These are phyloP conservation scores for Oncorhynchus nerka DNA, from an alignment of 2,113 vertebrate species.

Conservation along the genomic window DNA sequence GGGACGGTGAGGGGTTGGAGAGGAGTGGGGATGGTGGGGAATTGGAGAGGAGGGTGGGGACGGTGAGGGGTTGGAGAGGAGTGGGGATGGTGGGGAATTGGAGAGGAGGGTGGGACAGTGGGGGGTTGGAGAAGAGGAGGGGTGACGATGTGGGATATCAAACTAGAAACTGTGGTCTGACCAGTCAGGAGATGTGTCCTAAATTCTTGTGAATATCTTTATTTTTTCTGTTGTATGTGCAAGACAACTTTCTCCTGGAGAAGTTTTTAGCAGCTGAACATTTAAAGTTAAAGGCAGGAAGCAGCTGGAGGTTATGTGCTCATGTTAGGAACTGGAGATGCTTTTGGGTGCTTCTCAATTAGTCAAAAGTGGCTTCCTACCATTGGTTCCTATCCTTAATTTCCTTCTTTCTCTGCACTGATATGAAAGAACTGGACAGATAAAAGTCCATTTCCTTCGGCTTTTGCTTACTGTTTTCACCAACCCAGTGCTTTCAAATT, in stretches of 20 bases:
- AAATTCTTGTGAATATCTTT: conserved; percentile 72
- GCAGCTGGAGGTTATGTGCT: conserved; percentile 43
- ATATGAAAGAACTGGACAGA: too few relatives aligned
- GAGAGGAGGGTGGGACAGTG: background rate
- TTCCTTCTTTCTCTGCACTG: conserved; percentile 1
- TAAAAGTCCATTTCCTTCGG: too few relatives aligned
- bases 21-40: too few relatives aligned
- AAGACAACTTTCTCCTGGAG: conserved; percentile 59
- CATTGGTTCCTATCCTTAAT: conserved; percentile 1
- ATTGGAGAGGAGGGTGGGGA: too few relatives aligned
- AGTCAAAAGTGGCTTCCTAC: background rate
- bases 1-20: background rate
- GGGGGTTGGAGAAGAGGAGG: conserved; percentile 21
- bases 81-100: background rate
- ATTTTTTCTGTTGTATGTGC: conserved; percentile 66
- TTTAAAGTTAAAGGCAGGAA: conserved; percentile 36
- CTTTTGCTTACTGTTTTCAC: too few relatives aligned
- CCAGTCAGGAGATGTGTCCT: conserved; percentile 51
- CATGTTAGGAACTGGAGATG: background rate
- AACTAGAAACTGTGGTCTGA: conserved; percentile 48
- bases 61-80: background rate
- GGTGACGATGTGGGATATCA: conserved; percentile 30
- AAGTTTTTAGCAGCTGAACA: conserved; percentile 58
- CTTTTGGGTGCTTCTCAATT: background rate
- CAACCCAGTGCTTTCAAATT: background rate